Base-by-base conservation (phyloP, 2,888 invertebrate species). In the Bugulina stolonifera region DNA sequence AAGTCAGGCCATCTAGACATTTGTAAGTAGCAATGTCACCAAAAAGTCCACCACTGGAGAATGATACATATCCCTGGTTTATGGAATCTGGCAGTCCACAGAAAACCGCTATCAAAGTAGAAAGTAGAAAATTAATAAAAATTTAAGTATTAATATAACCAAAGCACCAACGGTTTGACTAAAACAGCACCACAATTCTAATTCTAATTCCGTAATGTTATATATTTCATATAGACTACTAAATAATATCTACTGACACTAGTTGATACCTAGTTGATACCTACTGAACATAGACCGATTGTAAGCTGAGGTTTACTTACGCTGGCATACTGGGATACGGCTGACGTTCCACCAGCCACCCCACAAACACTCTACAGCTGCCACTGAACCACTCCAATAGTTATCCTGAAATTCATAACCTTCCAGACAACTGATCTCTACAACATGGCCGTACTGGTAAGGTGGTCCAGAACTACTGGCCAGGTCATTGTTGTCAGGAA, bases 1-100 rank as follows among this genome's bases (percentile, higher is more conserved):
- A 52, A 22, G 72, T 73, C 70, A 77, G 79, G 2, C 80, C 81
- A 35, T 76, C 76, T 71, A 75, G 77, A 70, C 81, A 81, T 23
- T 73, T 32, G 72, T 79, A 80, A 25, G 74, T 76, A 10, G 75
- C 78, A n/a, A 73, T 74, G 27, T 73, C 73, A 10, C 73, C 73
- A 72, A 73, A 79, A 1, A 73, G 74, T 22, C 76, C 72, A 0
- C 79, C 79, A 18, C 75, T 75, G 0, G 79, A 77, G 1, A 55
- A 72, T 23, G 29, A 72, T n/a, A 79, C 73, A 71, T 78, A 79
- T 32, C 77, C 80, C 74, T 79, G 78, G 34, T 5, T 54, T 23
- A 80, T 74, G 18, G 35, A 34, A 0, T 78, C 77, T 1, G 79
- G 77, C 23, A 75, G 74, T 35, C 78, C 78, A 72, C 81, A 81